These are phyloP conservation scores for Pipistrellus kuhlii DNA, from an alignment of 2,797 vertebrate genomes.

Conservation along the genomic window DNA sequence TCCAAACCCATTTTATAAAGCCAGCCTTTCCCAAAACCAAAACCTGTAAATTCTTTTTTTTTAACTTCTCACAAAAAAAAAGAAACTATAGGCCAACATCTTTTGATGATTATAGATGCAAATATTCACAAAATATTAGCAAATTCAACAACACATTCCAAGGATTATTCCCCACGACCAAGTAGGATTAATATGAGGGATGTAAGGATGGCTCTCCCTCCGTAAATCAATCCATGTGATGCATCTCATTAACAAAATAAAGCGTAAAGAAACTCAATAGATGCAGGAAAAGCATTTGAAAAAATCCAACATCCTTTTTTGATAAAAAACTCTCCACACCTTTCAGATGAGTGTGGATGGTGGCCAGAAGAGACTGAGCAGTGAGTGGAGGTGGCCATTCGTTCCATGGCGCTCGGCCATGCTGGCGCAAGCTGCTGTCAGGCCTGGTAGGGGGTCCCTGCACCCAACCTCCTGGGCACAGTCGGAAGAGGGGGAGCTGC, in stretches of 20 bases:
- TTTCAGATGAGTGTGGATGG: not conserved
- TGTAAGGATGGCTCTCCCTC: not conserved
- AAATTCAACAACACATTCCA: not conserved
- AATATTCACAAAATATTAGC: not conserved
- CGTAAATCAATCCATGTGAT: not conserved
- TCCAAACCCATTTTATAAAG: not conserved
- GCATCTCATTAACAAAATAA: not conserved
- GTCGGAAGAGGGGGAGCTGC: not conserved
- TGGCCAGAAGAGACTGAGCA: not conserved
- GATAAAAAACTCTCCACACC: not conserved
- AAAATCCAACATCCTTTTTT: not conserved
- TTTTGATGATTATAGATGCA: not conserved
- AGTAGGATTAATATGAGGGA: not conserved
- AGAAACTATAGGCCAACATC: not conserved
- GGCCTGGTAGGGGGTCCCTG: not conserved
- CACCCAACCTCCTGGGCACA: not conserved
- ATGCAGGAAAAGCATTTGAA: not conserved
- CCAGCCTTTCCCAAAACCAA: not conserved
- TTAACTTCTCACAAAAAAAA: not conserved
- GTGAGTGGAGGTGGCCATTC: accelerated
- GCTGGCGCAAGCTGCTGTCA: not conserved
- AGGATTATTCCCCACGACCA: not conserved
- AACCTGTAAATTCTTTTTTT: not conserved
- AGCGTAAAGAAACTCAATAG: not conserved
- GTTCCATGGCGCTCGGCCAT: not conserved